These are phyloP conservation scores for Palythoa grandis DNA, from an alignment of 92 coral and sea anemone species.

Conservation along the genomic window DNA sequence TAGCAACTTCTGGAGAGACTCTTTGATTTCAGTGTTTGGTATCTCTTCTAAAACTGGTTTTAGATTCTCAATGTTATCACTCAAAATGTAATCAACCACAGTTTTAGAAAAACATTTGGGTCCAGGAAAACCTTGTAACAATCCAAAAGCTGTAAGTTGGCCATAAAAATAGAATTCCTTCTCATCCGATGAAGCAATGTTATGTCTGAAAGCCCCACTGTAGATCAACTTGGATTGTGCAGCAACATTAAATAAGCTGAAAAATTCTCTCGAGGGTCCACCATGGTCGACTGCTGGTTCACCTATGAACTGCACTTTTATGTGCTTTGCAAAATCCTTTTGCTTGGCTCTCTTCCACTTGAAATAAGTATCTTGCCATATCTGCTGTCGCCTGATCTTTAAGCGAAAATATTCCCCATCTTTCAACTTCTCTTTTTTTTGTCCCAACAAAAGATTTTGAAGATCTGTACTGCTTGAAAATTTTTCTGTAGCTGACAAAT, in stretches of 20 bases:
- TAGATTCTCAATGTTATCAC: slow-evolving; percentile 39
- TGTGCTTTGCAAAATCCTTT: slow-evolving; percentile 5
- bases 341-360: not conserved
- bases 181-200: slow-evolving; percentile 27
- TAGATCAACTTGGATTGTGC: slow-evolving; percentile 27
- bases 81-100: slow-evolving; percentile 48
- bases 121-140: slow-evolving; percentile 56
- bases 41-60: slow-evolving; percentile 54
- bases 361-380: slow-evolving; percentile 51
- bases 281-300: slow-evolving; percentile 22
- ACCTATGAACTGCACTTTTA: slow-evolving; percentile 26
- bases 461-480: not conserved
- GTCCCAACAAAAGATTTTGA: not conserved
- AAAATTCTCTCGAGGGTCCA: slow-evolving; percentile 22
- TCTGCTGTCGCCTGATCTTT: slow-evolving; percentile 51
- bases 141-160: slow-evolving; percentile 38
- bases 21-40: slow-evolving; percentile 52
- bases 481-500: not conserved
- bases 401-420: slow-evolving; percentile 44
- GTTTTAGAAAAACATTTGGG: slow-evolving; percentile 48
- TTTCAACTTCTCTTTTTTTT: slow-evolving; percentile 8
- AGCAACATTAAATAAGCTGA: slow-evolving; percentile 2
- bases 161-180: slow-evolving; percentile 29
- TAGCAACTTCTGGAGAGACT: slow-evolving; percentile 39
- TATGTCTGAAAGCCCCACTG: slow-evolving; percentile 41